Percentiles rank a stretch among this genome's conserved stretches.
phyloP scores from a whole-genome alignment of 2,797 vertebrate species.

The Bufotes viridis region DNA sequence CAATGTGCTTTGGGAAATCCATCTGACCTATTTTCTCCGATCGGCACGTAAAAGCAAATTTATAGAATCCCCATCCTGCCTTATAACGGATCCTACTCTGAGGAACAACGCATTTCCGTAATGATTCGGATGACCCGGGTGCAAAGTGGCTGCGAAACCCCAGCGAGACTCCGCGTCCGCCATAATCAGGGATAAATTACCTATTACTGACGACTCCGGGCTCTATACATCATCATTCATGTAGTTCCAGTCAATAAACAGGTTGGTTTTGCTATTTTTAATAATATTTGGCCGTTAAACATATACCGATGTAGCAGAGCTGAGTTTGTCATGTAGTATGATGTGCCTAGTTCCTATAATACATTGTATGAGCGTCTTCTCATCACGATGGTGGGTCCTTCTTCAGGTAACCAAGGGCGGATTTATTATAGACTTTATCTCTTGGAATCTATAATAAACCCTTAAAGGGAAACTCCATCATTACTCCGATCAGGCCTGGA shows the following conservation, averaged over 20 bases:
- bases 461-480: too few species aligned
- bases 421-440: too few species aligned
- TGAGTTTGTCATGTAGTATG: background rate
- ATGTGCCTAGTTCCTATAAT: background rate
- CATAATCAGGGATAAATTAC: background rate
- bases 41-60: constrained; percentile 27
- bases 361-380: background rate
- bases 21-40: constrained; percentile 40
- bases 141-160: background rate
- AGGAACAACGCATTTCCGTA: constrained; percentile 16
- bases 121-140: background rate
- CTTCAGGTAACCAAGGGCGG: too few species aligned
- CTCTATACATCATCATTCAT: background rate
- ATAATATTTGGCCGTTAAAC: too few species aligned
- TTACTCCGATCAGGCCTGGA: too few species aligned
- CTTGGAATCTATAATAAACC: too few species aligned
- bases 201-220: background rate
- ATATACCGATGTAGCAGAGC: background rate
- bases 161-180: too few species aligned
- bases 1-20: constrained; percentile 57
- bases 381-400: too few species aligned
- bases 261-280: too few species aligned
- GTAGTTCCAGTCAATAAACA: background rate
- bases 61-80: constrained; percentile 8
- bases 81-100: constrained; percentile 6